Evolutionary conservation across 2,113 vertebrate species (phyloP).

Genomic region (Phalacrocorax aristotelis): DNA sequence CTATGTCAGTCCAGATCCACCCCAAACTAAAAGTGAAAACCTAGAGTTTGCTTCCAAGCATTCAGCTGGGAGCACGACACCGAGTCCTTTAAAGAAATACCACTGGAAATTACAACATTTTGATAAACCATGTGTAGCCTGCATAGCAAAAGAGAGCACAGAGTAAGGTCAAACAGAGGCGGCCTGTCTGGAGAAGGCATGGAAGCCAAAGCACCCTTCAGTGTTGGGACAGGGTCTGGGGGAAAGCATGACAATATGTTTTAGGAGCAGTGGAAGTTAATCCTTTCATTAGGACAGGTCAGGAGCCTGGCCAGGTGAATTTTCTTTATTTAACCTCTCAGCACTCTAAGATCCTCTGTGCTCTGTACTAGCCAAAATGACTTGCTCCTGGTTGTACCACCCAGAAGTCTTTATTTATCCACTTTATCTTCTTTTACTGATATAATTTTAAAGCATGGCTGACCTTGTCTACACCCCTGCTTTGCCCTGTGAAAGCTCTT

Average conservation of each 20-base stretch:
- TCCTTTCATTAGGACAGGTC: background rate
- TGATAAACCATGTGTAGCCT: background rate
- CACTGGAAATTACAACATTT: background rate
- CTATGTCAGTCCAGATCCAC: background rate
- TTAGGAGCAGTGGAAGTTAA: background rate
- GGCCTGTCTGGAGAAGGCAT: background rate
- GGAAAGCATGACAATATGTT: background rate
- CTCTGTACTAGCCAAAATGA: background rate
- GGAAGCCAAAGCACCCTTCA: background rate
- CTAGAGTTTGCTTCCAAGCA: background rate
- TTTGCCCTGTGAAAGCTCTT: constrained; percentile 13
- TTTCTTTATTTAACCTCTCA: background rate
- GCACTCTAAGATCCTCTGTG: background rate
- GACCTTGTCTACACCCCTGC: background rate
- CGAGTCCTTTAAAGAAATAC: background rate
- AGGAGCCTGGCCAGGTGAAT: background rate
- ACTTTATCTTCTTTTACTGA: constrained; percentile 17
- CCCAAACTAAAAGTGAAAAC: background rate
- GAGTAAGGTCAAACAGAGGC: background rate
- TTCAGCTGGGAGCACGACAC: background rate
- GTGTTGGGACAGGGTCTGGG: background rate
- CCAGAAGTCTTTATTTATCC: background rate
- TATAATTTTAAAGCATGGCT: background rate
- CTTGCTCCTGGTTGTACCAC: background rate
- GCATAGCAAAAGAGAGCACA: background rate